Conservation (phyloP, 2,113 vertebrate genomes). For the Phodopus roborovskii region DNA sequence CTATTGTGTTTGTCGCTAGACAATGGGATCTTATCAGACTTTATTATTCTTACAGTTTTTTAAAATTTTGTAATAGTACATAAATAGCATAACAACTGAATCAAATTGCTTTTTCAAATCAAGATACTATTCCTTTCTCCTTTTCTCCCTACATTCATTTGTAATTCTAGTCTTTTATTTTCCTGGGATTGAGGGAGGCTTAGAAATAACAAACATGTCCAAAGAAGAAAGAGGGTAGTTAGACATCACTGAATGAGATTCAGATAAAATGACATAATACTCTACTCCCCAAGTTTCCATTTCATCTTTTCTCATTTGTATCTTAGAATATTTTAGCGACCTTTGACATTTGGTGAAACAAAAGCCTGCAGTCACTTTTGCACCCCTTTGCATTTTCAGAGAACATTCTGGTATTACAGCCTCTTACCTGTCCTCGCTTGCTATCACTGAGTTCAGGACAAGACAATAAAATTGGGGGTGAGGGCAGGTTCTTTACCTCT, state of each 20-base stretch:
- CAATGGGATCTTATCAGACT: neutral
- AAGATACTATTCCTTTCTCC: neutral
- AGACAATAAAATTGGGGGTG: neutral
- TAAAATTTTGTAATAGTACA: neutral
- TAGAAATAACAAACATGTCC: constrained; percentile 21
- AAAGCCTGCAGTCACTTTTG: constrained; percentile 15
- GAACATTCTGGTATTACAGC: neutral
- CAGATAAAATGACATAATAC: constrained; percentile 12
- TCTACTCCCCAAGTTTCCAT: constrained; percentile 37
- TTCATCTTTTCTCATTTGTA: constrained; percentile 49
- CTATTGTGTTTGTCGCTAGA: neutral
- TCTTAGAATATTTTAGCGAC: constrained; percentile 59
- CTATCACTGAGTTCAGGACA: neutral
- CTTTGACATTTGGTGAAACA: constrained; percentile 66
- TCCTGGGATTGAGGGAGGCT: neutral
- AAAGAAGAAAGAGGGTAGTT: neutral
- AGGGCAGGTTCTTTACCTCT: neutral
- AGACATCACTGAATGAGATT: constrained; percentile 29
- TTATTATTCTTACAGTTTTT: neutral
- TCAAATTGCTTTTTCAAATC: neutral
- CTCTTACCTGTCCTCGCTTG: neutral
- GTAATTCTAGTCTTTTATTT: constrained; percentile 42
- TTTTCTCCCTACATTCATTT: constrained; percentile 5
- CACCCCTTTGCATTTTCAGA: neutral
- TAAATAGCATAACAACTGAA: neutral